Evolutionary conservation across 2,797 vertebrate genomes (phyloP).

Genomic region (Acomys russatus): DNA sequence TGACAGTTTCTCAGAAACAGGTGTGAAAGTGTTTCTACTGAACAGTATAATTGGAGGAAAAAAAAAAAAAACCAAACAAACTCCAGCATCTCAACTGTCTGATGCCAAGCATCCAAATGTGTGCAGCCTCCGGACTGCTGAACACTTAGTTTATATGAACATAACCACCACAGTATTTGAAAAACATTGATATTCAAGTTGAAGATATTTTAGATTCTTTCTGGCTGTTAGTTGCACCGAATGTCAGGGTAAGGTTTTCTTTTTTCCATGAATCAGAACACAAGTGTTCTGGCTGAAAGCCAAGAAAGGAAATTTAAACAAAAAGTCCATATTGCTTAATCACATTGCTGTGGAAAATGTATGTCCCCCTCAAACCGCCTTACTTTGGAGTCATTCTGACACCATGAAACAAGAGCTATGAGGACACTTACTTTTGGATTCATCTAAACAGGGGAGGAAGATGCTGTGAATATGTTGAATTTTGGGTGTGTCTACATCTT

Average conservation of each 20-base stretch:
- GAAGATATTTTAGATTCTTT: constrained; percentile 35
- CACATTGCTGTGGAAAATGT: background rate
- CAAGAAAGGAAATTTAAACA: background rate
- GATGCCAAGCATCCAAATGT: background rate
- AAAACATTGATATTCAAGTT: background rate
- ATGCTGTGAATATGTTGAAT: background rate
- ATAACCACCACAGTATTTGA: constrained; percentile 20
- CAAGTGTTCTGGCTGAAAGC: background rate
- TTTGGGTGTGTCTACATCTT: background rate
- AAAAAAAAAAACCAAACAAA: background rate
- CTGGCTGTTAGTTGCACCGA: background rate
- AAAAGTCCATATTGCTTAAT: background rate
- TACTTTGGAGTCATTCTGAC: background rate
- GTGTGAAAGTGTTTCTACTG: background rate
- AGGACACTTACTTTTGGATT: background rate
- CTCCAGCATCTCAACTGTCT: background rate
- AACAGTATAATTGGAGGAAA: background rate
- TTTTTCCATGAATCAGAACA: background rate
- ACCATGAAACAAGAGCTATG: background rate
- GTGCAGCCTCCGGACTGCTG: background rate
- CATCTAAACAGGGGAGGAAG: constrained; percentile 1
- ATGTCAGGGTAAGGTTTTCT: background rate
- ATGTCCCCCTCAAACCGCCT: background rate
- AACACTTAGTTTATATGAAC: background rate
- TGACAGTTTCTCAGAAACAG: background rate